These are phyloP conservation scores for Tortricodes alternella DNA, from an alignment of 2,888 invertebrate species.

Conservation along the genomic window DNA sequence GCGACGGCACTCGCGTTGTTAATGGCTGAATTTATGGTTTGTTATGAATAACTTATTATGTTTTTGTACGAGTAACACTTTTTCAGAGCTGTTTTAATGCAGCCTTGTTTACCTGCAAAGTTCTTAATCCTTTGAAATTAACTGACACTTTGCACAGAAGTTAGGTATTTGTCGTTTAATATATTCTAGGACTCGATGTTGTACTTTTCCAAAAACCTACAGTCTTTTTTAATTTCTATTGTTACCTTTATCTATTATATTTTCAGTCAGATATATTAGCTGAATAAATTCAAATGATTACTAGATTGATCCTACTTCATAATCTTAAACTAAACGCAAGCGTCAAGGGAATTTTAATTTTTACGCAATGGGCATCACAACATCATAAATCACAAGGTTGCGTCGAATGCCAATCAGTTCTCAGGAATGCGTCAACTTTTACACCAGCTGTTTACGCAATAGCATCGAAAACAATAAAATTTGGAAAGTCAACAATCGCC, in stretches of 20 bases:
- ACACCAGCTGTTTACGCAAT: conserved; percentile 4
- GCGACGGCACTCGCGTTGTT: conserved; percentile 46
- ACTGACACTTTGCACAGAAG: too few relatives aligned
- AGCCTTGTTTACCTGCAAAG: background rate
- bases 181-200: too few relatives aligned
- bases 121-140: background rate
- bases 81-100: conserved; percentile 5
- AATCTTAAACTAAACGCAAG: too few relatives aligned
- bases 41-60: conserved; percentile 34
- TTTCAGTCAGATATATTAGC: too few relatives aligned
- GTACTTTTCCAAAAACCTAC: too few relatives aligned
- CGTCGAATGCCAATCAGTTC: background rate
- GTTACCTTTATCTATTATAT: too few relatives aligned
- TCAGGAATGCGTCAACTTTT: background rate
- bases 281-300: too few relatives aligned
- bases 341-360: too few relatives aligned
- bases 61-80: conserved; percentile 14
- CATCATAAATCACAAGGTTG: background rate
- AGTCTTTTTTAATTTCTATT: too few relatives aligned
- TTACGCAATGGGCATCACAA: background rate
- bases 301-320: too few relatives aligned
- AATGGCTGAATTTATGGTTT: conserved; percentile 62
- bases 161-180: too few relatives aligned
- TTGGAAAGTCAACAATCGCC: conserved; percentile 56
- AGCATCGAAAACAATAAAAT: conserved; percentile 34